Percentiles rank a stretch among this genome's conserved stretches.
These are phyloP conservation scores for Halichondria panicea DNA, from an alignment of 37 sponge, comb jelly and placozoan genomes.

Conservation along the genomic window DNA sequence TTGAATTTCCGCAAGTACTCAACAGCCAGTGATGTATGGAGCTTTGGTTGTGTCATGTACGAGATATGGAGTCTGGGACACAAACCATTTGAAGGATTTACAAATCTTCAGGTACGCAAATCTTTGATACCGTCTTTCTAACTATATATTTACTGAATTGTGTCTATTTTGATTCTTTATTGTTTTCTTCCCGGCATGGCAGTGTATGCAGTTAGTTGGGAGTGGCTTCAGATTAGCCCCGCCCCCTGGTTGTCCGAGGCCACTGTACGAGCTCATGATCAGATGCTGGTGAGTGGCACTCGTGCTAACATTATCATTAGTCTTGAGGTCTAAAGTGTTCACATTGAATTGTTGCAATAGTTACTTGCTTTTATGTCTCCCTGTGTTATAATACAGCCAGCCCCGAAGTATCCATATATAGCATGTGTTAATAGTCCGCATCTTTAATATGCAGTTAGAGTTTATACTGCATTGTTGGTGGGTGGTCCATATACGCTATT, in stretches of 20 bases:
- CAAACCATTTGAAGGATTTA: conserved; percentile 34
- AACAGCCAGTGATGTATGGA: conserved; percentile 35
- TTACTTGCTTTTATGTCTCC: no score
- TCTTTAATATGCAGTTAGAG: no score
- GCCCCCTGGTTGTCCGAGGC: conserved; percentile 32
- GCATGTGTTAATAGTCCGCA: no score
- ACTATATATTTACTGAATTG: not conserved
- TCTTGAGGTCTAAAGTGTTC: not conserved
- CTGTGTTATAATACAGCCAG: no score
- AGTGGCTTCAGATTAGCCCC: conserved; percentile 18
- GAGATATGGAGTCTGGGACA: conserved; percentile 56
- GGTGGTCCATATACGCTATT: no score
- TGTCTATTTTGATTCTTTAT: not conserved
- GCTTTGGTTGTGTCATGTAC: conserved; percentile 25
- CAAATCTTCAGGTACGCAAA: conserved; percentile 11
- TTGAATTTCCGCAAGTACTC: conserved; percentile 29
- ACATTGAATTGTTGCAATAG: no score
- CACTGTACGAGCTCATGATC: conserved; percentile 33
- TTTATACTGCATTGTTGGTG: no score
- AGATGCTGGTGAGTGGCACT: conserved; percentile 25
- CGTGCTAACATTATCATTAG: not conserved
- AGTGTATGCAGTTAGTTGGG: conserved; percentile 11
- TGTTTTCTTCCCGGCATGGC: not conserved
- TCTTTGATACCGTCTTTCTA: not conserved
- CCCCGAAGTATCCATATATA: no score